phyloP scores from a whole-genome alignment of 2,113 vertebrate species.

The Perca fluviatilis region DNA sequence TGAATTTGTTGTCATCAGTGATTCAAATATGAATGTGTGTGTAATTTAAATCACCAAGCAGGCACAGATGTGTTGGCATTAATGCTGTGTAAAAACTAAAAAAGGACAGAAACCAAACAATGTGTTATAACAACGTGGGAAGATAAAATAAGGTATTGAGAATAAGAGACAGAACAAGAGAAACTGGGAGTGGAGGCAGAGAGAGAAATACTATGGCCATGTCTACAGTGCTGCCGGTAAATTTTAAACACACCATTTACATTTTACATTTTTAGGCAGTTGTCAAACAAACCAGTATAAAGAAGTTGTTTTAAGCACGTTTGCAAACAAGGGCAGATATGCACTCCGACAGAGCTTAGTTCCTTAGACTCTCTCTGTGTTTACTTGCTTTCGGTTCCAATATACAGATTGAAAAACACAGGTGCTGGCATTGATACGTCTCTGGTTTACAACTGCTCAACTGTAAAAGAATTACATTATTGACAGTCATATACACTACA shows the following conservation, averaged over 20 bases:
- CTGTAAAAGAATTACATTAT: neutral
- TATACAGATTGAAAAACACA: neutral
- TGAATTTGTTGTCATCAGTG: neutral
- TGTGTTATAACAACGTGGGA: neutral
- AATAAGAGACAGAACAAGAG: neutral
- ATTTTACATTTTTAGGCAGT: neutral
- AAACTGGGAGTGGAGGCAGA: neutral
- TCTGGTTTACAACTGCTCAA: constrained; percentile 1
- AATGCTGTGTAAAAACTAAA: neutral
- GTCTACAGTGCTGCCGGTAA: neutral
- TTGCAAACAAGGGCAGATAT: neutral
- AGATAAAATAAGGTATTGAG: neutral
- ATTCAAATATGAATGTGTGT: neutral
- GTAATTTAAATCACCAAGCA: neutral
- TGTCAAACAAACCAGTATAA: neutral
- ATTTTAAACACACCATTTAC: neutral
- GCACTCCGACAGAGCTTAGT: neutral
- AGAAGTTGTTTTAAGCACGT: neutral
- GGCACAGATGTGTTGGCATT: neutral
- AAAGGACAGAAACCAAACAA: neutral
- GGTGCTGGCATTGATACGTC: neutral
- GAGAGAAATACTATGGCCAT: neutral
- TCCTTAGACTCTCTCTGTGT: neutral
- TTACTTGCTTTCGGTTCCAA: neutral
- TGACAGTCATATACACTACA: neutral